Evolutionary conservation across 2,888 invertebrate species (phyloP).

Genomic region (Timema podura): DNA sequence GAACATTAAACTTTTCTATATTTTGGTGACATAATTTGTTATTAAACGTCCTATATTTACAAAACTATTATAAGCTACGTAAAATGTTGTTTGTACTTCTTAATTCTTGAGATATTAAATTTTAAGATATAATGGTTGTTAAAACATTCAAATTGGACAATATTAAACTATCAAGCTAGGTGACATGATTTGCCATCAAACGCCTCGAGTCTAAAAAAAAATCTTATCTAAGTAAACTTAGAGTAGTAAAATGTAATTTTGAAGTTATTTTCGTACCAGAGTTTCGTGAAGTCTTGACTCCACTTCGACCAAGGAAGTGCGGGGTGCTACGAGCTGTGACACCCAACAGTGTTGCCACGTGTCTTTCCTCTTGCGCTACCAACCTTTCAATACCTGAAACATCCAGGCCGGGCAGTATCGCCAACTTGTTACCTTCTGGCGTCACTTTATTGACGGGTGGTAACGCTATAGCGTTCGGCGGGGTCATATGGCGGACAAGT

Average conservation of each 20-base stretch:
- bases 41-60: too few species aligned
- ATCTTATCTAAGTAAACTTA: too few species aligned
- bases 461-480: constrained; percentile 42
- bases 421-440: constrained; percentile 41
- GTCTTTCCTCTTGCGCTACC: constrained; percentile 63
- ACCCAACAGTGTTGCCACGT: constrained; percentile 58
- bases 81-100: too few species aligned
- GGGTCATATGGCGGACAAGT: constrained; percentile 66
- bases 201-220: too few species aligned
- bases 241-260: constrained; percentile 38
- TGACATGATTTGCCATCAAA: too few species aligned
- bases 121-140: too few species aligned
- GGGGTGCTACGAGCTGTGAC: constrained; percentile 57
- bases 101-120: too few species aligned
- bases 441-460: constrained; percentile 39
- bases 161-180: too few species aligned
- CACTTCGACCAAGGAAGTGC: constrained; percentile 56
- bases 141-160: too few species aligned
- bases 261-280: constrained; percentile 29
- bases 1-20: too few species aligned
- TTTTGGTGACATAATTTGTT: too few species aligned
- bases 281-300: constrained; percentile 56
- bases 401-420: constrained; percentile 39
- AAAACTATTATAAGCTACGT: too few species aligned
- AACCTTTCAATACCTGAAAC: constrained; percentile 54